Base-by-base conservation (phyloP, 2,797 vertebrate species). In the Hoplostethus atlanticus region DNA sequence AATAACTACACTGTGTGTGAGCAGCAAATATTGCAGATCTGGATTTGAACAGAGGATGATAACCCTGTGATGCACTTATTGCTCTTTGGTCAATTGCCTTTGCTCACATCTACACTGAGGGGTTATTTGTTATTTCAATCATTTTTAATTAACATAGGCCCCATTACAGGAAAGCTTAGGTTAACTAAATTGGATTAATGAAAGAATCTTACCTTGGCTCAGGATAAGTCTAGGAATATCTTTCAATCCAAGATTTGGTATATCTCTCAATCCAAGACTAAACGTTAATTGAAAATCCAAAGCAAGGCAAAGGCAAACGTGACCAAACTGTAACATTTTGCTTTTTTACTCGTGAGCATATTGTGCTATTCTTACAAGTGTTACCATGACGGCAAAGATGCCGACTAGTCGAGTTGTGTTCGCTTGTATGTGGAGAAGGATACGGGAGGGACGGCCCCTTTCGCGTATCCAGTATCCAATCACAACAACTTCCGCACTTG, bases 151-250 rank as follows among this genome's bases (percentile, higher is more conserved):
- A 15, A 5, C 44, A 1, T 15, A 46, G 12, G 15, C 15, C 12
- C 44, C 44, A 46, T 15, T 46, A 5, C 12, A 46, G 13, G 11
- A 15, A 28, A 28, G 28, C 28, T 28, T 36, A 36, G 34, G 34
- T 36, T 36, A 7, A 16, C 13, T 3, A 3, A 42, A 15, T 1
- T 15, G 15, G 13, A 46, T 46, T 5, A 46, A 1, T 36, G 4
- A 9, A 54, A 44, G 13, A 44, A n/a, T 15, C 42, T 12, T 85
- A 93, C 91, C 87, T 81, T 65, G 68, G 5, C 0, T 68, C 0
- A 57, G 7, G 8, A 92, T 28, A 21, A 91, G 55, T 57, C 92
- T 86, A 0, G 92, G 89, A 1, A 11, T 75, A 0, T 79, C 62
- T 64, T 11, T 56, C 0, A 42, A 70, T 25, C 91, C 91, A 2